A percentile compares a stretch with the other conserved stretches of the same genome.
Evolutionary conservation across 2,797 vertebrate species (phyloP).

Genomic region (Schizopygopsis pylzovi): DNA sequence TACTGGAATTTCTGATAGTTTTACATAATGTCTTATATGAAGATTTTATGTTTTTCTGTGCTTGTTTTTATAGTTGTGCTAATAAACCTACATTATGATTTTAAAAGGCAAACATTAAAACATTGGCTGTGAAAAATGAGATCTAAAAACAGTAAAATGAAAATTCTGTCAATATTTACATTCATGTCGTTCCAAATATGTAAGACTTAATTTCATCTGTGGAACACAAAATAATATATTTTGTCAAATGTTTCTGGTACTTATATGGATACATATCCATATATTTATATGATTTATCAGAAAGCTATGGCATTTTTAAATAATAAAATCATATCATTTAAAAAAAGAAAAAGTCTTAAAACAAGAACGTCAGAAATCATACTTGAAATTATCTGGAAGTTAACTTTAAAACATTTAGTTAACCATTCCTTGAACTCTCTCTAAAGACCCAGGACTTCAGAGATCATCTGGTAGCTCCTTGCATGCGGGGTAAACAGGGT

Average conservation of each 20-base stretch:
- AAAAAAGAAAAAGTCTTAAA: not conserved
- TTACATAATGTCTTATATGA: not conserved
- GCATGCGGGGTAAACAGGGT: constrained; percentile 23
- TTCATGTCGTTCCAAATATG: not conserved
- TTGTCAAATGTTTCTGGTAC: not conserved
- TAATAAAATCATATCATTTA: too few species aligned
- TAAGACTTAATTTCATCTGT: not conserved
- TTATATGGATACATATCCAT: not conserved
- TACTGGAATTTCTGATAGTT: constrained; percentile 3
- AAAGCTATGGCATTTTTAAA: not conserved
- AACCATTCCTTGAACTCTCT: constrained; percentile 15
- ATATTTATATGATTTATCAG: not conserved
- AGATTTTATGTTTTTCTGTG: not conserved
- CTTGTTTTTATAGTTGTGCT: not conserved
- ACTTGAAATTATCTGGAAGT: not conserved
- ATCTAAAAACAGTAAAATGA: not conserved
- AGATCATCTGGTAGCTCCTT: not conserved
- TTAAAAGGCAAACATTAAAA: not conserved
- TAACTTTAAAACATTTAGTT: not conserved
- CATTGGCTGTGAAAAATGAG: not conserved
- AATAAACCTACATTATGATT: not conserved
- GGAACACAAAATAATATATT: not conserved
- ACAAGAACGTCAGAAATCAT: not conserved
- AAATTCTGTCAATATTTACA: not conserved
- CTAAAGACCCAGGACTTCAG: constrained; percentile 18